A percentile compares a stretch with the other conserved stretches of the same genome.
phyloP scores from a whole-genome alignment of 2,113 vertebrate species.

The Merops nubicus region DNA sequence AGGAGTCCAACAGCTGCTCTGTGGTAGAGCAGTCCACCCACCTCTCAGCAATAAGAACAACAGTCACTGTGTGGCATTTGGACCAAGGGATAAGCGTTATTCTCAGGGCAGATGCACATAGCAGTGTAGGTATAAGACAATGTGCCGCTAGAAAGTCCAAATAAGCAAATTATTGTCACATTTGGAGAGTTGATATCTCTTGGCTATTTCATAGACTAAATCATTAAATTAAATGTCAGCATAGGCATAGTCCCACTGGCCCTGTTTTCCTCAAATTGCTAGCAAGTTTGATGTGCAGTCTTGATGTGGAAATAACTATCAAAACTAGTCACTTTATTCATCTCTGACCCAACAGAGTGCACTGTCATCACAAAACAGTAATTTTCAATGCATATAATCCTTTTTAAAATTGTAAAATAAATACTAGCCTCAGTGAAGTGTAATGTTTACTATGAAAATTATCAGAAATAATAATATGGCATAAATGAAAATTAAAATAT shows the following conservation, averaged over 20 bases:
- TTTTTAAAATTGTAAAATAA: constrained; percentile 35
- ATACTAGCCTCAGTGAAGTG: constrained; percentile 36
- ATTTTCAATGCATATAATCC: constrained; percentile 52
- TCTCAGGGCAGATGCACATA: background rate
- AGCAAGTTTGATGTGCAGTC: constrained; percentile 41
- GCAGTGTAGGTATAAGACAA: background rate
- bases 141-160: background rate
- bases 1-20: background rate
- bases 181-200: constrained; percentile 15
- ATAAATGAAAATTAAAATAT: background rate
- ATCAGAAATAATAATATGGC: background rate
- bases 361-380: constrained; percentile 45
- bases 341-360: constrained; percentile 43
- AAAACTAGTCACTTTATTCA: constrained; percentile 57
- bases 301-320: constrained; percentile 53
- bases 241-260: background rate
- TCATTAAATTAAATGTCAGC: constrained; percentile 45
- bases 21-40: accelerated
- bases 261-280: constrained; percentile 40
- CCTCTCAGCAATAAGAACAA: background rate
- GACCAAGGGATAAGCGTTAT: background rate
- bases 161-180: background rate
- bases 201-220: constrained; percentile 38
- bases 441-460: constrained; percentile 27
- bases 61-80: background rate